Percentiles rank a stretch among this genome's conserved stretches.
phyloP scores from a whole-genome alignment of 2,113 vertebrate genomes.

The Ceratotherium simum region DNA sequence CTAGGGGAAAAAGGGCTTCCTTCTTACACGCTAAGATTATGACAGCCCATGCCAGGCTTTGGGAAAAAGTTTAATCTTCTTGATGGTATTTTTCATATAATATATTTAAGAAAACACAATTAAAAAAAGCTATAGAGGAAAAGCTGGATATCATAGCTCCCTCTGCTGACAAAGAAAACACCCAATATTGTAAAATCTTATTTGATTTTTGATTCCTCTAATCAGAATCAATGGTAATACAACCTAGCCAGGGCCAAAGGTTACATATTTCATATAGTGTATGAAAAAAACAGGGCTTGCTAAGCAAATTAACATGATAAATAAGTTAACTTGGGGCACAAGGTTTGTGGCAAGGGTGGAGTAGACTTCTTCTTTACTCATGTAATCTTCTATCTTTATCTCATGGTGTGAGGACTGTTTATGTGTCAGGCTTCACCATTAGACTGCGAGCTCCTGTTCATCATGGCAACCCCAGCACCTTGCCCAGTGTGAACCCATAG shows the following conservation, averaged over 20 bases:
- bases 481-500: background rate
- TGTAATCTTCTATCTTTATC: background rate
- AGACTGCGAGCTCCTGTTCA: background rate
- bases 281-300: background rate
- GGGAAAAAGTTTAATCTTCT: background rate
- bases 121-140: background rate
- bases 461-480: background rate
- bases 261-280: background rate
- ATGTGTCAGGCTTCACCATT: background rate
- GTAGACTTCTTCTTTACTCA: background rate
- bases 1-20: background rate
- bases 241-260: background rate
- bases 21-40: background rate
- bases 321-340: background rate
- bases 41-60: background rate
- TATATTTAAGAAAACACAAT: constrained; percentile 15
- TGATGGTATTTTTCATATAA: background rate
- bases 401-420: background rate
- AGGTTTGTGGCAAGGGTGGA: background rate
- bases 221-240: background rate
- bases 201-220: background rate
- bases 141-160: background rate
- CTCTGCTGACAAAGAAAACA: background rate
- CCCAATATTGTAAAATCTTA: background rate
- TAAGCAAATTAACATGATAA: background rate